Conservation (phyloP, 2,888 invertebrate species). For the Achlya flavicornis region DNA sequence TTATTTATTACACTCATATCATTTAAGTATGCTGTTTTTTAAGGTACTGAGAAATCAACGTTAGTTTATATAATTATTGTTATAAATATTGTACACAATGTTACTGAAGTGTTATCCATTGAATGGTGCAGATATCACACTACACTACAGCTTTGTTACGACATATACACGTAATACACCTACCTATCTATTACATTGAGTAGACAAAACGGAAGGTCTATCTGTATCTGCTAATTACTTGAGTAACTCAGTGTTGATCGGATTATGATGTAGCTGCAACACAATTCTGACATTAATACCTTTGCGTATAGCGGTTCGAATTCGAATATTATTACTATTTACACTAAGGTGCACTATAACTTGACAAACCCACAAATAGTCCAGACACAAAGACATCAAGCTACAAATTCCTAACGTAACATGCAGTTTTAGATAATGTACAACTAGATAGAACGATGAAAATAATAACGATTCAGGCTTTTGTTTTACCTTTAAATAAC, state of each 20-base stretch:
- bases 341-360: not conserved
- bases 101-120: not conserved
- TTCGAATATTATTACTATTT: not conserved
- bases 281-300: constrained; percentile 1
- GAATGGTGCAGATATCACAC: not conserved
- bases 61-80: too few relatives aligned
- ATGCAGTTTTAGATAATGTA: too few relatives aligned
- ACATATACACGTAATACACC: not conserved
- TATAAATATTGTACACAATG: too few relatives aligned
- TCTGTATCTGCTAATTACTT: constrained; percentile 2
- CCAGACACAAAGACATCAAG: too few relatives aligned
- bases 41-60: too few relatives aligned
- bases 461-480: too few relatives aligned
- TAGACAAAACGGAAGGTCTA: not conserved
- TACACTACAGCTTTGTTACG: not conserved
- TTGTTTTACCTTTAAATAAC: too few relatives aligned
- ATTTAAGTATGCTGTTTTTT: too few relatives aligned
- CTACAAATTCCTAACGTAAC: not conserved
- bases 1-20: not conserved
- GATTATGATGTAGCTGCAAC: constrained; percentile 3
- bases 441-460: too few relatives aligned
- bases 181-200: not conserved
- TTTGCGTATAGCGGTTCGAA: not conserved
- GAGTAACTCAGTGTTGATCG: not conserved
- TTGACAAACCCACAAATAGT: not conserved